These are phyloP conservation scores for Vidua macroura DNA, from an alignment of 2,113 vertebrate genomes.

Conservation along the genomic window DNA sequence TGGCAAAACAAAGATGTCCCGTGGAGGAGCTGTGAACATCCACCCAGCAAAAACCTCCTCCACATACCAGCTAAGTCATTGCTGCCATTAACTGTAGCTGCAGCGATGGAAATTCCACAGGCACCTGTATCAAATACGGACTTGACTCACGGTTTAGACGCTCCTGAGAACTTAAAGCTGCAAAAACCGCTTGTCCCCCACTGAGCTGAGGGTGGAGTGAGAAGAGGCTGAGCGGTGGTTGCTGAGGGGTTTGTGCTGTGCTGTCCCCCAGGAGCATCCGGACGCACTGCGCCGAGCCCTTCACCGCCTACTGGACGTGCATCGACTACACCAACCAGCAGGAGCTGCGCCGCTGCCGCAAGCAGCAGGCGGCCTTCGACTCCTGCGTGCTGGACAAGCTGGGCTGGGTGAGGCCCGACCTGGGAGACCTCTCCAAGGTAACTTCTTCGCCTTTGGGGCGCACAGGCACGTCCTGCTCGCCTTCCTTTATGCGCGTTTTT, in stretches of 20 bases:
- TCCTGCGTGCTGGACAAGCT: constrained; percentile 92
- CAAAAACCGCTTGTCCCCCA: accelerated
- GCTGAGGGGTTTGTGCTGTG: not conserved
- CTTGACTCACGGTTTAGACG: not conserved
- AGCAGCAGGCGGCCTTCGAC: constrained; percentile 89
- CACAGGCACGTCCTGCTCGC: not conserved
- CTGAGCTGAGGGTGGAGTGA: not conserved
- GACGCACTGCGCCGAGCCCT: constrained; percentile 88
- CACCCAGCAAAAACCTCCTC: not conserved
- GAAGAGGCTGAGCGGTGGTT: not conserved
- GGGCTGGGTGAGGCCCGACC: constrained; percentile 90
- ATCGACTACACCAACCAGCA: constrained; percentile 80
- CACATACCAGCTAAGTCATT: accelerated
- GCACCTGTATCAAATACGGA: accelerated
- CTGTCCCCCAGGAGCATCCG: constrained; percentile 84
- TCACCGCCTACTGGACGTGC: constrained; percentile 96
- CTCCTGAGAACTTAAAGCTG: not conserved
- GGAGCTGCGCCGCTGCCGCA: constrained; percentile 84
- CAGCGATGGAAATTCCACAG: accelerated
- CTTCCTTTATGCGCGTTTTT: accelerated
- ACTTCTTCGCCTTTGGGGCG: not conserved
- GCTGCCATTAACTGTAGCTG: not conserved
- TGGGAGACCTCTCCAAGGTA: constrained; percentile 96
- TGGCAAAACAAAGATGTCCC: not conserved
- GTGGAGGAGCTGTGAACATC: not conserved